These are phyloP conservation scores for Teleogryllus oceanicus DNA, from an alignment of 2,888 invertebrate species.

Conservation along the genomic window DNA sequence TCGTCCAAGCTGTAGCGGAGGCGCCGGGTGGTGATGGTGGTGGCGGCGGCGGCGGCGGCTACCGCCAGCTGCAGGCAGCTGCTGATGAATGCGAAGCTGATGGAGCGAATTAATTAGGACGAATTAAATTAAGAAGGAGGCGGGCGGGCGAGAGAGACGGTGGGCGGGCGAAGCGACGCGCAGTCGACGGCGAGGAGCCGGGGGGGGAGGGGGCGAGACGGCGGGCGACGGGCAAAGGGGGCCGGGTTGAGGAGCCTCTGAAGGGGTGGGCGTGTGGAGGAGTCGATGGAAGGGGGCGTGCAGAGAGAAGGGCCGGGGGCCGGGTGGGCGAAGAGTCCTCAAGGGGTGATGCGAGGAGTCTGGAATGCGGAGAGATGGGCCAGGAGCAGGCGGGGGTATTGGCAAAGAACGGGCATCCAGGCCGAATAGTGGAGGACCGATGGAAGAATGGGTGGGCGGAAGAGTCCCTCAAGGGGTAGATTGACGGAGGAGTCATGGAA, in stretches of 20 bases:
- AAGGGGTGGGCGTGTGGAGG: too few relatives aligned
- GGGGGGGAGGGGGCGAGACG: background rate
- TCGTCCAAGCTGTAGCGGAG: background rate
- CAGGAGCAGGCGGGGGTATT: too few relatives aligned
- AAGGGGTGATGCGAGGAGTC: background rate
- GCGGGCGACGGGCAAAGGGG: too few relatives aligned
- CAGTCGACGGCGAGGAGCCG: background rate
- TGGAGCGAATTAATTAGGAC: background rate
- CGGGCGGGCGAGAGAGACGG: background rate
- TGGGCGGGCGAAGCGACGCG: background rate
- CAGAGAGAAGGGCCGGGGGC: background rate
- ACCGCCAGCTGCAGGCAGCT: background rate
- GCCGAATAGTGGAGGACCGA: too few relatives aligned
- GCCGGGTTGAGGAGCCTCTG: too few relatives aligned
- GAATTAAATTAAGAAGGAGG: conserved; percentile 1
- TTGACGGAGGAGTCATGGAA: too few relatives aligned
- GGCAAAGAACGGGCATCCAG: too few relatives aligned
- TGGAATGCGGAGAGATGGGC: background rate
- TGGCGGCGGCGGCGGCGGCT: background rate
- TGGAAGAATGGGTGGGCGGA: too few relatives aligned
- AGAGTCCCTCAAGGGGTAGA: too few relatives aligned
- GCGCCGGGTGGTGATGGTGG: background rate
- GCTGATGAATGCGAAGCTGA: conserved; percentile 10
- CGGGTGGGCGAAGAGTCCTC: background rate
- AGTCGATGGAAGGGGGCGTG: background rate